These are phyloP conservation scores for Drosophila peninsularis DNA, from an alignment of 2,888 invertebrate genomes.

Conservation along the genomic window DNA sequence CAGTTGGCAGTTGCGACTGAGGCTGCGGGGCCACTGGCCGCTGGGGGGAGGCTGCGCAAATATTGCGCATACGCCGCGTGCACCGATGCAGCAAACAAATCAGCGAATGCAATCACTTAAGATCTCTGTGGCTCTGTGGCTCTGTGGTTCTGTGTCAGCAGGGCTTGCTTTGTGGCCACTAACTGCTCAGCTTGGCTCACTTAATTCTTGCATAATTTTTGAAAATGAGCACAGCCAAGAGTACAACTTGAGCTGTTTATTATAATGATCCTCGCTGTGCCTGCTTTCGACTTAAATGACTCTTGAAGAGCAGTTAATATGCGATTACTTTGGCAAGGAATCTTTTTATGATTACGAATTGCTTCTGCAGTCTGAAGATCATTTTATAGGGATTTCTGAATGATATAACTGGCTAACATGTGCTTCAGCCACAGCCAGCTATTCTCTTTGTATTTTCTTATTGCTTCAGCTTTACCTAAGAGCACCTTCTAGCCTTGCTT, in stretches of 20 bases:
- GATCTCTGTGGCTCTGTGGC: background rate
- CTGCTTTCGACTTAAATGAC: background rate
- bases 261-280: background rate
- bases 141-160: conserved; percentile 3
- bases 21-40: conserved; percentile 20
- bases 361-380: background rate
- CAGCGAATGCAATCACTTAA: conserved; percentile 10
- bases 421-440: no score
- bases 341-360: background rate
- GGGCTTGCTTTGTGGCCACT: conserved; percentile 7
- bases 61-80: conserved; percentile 60
- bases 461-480: no score
- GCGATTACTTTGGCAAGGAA: background rate
- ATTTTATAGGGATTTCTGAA: background rate
- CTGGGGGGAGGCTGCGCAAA: conserved; percentile 21
- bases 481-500: background rate
- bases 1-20: background rate
- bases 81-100: conserved; percentile 35
- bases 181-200: conserved; percentile 21
- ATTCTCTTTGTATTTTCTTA: no score
- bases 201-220: conserved; percentile 14
- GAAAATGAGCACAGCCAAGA: background rate
- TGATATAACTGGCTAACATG: background rate
- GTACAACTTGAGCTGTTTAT: conserved; percentile 1
- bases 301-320: background rate